Base-by-base conservation (phyloP, 2,888 invertebrate genomes). In the Mythimna lalbum region DNA sequence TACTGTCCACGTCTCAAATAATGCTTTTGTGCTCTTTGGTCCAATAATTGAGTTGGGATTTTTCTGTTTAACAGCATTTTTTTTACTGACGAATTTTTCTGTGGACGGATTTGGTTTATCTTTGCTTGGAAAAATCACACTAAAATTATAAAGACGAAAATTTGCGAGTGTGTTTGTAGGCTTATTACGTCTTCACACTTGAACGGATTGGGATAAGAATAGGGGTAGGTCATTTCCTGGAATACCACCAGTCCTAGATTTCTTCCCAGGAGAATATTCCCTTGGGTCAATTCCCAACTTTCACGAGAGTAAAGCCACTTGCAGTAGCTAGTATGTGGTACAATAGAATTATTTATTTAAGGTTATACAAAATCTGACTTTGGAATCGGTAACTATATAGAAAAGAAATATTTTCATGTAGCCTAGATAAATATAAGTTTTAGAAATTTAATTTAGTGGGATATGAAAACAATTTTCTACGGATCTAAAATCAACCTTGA, bases 1-100 rank as follows among this genome's bases (percentile, higher is more conserved):
- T 84, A 80, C 70, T 71, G 63, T 73, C 71, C 27, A 57, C 33
- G 68, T 50, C 63, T 75, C 61, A 75, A 69, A 71, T 68, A 65
- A 73, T 69, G 52, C 57, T 59, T 61, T 67, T 69, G 57, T 73
- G 49, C 36, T 72, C 53, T 78, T 57, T 67, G 31, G 23, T 39
- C 33, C n/a, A 14, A 57, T 77, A 69, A 81, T 72, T 81, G 65
- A 77, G 68, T 69, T 36, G 12, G 9, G n/a, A 36, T 47, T 23
- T 63, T 64, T 65, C 19, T 52, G 10, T n/a, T 23, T 57, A 17
- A 14, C 4, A 19, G 31, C 10, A 43, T 31, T 43, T 75, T 57
- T 27, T 17, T 47, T 36, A 19, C 12, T 19, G 49, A 14, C 17
- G 2, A 0, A n/a, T n/a, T 27, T 12, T 39, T 59, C 23, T 39